Evolutionary conservation across 2,113 vertebrate species (phyloP).

Genomic region (Erythrocercus mccallii): DNA sequence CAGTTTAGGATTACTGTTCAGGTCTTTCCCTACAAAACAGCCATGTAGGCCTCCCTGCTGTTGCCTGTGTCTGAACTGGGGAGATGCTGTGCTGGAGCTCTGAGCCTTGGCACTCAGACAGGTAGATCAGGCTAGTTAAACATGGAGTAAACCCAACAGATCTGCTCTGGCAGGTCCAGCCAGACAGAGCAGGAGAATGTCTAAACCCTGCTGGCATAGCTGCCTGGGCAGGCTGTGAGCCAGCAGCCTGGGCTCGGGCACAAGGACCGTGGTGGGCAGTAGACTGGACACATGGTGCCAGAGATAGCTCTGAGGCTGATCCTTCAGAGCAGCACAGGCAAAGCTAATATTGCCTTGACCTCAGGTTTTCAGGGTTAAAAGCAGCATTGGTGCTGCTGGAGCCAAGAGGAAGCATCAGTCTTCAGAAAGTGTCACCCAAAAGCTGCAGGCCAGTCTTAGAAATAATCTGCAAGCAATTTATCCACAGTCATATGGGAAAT

Average conservation of each 20-base stretch:
- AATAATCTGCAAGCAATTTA: not conserved
- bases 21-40: not conserved
- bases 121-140: not conserved
- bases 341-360: not conserved
- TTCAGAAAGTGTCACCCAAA: not conserved
- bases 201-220: not conserved
- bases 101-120: not conserved
- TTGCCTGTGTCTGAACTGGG: not conserved
- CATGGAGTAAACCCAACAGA: not conserved
- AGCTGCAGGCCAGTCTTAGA: not conserved
- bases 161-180: not conserved
- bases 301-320: not conserved
- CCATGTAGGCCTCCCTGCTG: not conserved
- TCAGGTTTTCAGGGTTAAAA: not conserved
- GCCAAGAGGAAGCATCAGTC: not conserved
- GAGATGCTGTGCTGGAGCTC: not conserved
- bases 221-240: not conserved
- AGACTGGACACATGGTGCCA: fast-evolving
- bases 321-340: not conserved
- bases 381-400: not conserved
- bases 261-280: not conserved
- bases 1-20: not conserved
- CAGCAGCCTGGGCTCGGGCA: not conserved
- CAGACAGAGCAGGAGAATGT: not conserved
- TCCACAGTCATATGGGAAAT: not conserved